Evolutionary conservation across 92 coral and sea anemone genomes (phyloP).

Genomic region (Actinostola sp.): DNA sequence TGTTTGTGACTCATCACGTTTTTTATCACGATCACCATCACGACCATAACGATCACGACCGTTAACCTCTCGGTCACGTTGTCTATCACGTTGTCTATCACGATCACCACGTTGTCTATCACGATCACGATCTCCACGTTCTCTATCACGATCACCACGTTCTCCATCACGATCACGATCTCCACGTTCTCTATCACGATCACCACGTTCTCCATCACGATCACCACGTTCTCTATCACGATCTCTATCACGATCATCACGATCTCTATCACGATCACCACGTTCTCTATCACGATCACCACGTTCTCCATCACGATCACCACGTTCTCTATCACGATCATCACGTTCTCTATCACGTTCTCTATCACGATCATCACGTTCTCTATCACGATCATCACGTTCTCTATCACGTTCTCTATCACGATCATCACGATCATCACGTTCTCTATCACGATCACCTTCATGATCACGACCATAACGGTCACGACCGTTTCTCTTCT

Average conservation of each 20-base stretch:
- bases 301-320: not conserved
- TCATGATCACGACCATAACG: conserved; percentile 13
- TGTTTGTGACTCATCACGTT: not conserved
- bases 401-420: conserved; percentile 22
- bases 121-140: conserved; percentile 1
- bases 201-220: not conserved
- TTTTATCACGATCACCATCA: conserved; percentile 30
- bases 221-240: not conserved
- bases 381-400: conserved; percentile 10
- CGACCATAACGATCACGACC: conserved; percentile 6
- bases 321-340: not conserved
- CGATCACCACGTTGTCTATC: not conserved
- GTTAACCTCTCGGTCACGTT: not conserved
- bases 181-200: conserved; percentile 1
- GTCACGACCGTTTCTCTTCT: conserved; percentile 35
- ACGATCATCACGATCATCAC: conserved; percentile 18
- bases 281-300: not conserved
- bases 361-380: not conserved
- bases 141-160: conserved; percentile 17
- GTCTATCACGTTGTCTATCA: not conserved
- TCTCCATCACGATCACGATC: not conserved
- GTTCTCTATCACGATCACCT: conserved; percentile 2
- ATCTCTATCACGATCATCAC: not conserved
- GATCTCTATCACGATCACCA: not conserved
- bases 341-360: conserved; percentile 4